Evolutionary conservation across 2,888 invertebrate species (phyloP).

Genomic region (Alcis repandata): DNA sequence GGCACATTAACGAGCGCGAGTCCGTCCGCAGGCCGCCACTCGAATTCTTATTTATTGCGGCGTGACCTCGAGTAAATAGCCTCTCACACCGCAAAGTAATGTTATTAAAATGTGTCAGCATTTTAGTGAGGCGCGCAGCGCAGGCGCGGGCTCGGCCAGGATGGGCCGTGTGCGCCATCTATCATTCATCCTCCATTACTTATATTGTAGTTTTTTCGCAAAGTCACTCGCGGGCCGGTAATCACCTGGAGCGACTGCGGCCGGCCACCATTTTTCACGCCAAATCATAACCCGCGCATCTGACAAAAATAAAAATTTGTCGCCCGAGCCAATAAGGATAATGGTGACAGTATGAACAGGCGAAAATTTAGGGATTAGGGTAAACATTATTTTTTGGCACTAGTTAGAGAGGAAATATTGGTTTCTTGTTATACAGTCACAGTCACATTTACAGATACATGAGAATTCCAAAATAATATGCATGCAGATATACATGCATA

Average conservation of each 20-base stretch:
- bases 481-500: no score
- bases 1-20: constrained; percentile 76
- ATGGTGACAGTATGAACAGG: constrained; percentile 79
- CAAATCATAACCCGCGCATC: constrained; percentile 85
- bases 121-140: constrained; percentile 69
- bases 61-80: constrained; percentile 82
- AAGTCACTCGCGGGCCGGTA: constrained; percentile 86
- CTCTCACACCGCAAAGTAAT: constrained; percentile 83
- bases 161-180: constrained; percentile 75
- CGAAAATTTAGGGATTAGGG: constrained; percentile 66
- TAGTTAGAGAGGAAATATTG: not conserved
- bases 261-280: constrained; percentile 84
- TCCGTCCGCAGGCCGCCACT: constrained; percentile 74
- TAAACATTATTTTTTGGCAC: constrained; percentile 32
- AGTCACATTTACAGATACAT: not conserved
- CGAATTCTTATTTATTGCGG: constrained; percentile 83
- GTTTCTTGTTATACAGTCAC: not conserved
- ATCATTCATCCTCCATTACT: constrained; percentile 87
- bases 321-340: constrained; percentile 83
- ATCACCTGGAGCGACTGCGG: constrained; percentile 85
- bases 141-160: constrained; percentile 62
- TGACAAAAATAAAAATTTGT: constrained; percentile 85
- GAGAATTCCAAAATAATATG: not conserved
- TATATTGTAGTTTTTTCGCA: constrained; percentile 86
- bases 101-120: constrained; percentile 87